phyloP scores from a whole-genome alignment of 2,888 invertebrate species.

The Cheiracanthium punctorium region DNA sequence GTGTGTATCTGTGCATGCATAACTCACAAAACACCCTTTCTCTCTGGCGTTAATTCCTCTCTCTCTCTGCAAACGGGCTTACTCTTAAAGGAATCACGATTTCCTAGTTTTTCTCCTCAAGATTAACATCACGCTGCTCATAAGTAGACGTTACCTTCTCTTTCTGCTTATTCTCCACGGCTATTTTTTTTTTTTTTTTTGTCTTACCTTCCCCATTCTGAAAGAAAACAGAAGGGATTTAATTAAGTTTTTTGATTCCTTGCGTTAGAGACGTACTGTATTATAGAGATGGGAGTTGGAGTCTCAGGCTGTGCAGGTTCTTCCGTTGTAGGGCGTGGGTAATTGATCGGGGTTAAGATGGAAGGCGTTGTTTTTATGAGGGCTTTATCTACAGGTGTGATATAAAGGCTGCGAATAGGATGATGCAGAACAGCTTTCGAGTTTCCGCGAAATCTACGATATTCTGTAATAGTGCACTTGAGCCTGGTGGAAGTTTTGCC shows the following conservation, averaged over 20 bases:
- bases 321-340: not conserved
- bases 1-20: too few relatives aligned
- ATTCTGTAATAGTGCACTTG: too few relatives aligned
- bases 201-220: not conserved
- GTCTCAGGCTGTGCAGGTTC: not conserved
- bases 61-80: not conserved
- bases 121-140: not conserved
- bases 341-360: not conserved
- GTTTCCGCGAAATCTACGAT: too few relatives aligned
- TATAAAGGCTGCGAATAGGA: too few relatives aligned
- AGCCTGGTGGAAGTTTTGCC: too few relatives aligned
- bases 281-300: too few relatives aligned
- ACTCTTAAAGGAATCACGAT: not conserved
- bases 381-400: not conserved
- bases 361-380: not conserved
- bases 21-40: not conserved
- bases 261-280: too few relatives aligned
- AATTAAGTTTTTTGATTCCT: not conserved
- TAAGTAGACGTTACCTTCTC: constrained; percentile 10
- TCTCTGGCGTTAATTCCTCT: not conserved
- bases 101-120: not conserved
- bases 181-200: not conserved
- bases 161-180: not conserved
- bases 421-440: too few relatives aligned
- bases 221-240: not conserved